Percentiles rank a stretch among this genome's conserved stretches.
Evolutionary conservation across 2,888 invertebrate genomes (phyloP).

Genomic region (Eubasilissa splendida): DNA sequence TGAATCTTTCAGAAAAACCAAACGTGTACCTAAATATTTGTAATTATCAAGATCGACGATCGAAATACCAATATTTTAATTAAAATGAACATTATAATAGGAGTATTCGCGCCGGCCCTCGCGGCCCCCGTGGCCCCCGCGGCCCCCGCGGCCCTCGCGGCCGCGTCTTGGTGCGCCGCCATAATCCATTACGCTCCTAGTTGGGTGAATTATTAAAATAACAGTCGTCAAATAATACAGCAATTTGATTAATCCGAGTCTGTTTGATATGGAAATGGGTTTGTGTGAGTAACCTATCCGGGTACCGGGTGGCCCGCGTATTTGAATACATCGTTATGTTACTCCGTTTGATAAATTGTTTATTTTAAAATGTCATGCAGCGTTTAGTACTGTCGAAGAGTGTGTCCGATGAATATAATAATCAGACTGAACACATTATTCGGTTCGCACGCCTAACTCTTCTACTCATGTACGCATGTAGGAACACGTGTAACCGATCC

Average conservation of each 20-base stretch:
- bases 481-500: no score
- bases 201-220: constrained; percentile 40
- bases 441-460: no score
- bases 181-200: constrained; percentile 32
- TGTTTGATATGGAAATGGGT: constrained; percentile 43
- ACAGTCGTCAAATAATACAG: constrained; percentile 44
- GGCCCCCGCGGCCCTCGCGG: not conserved
- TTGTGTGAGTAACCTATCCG: constrained; percentile 33
- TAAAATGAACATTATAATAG: not conserved
- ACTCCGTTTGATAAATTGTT: no score
- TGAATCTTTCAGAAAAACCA: not conserved
- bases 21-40: not conserved
- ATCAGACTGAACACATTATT: no score
- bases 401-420: no score
- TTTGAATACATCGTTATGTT: no score
- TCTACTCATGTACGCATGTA: no score
- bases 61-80: not conserved
- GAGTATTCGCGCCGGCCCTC: not conserved
- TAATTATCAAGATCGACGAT: not conserved
- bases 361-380: no score
- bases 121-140: no score
- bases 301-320: constrained; percentile 1
- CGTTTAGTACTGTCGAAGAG: no score
- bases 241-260: constrained; percentile 41
- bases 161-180: constrained; percentile 26